These are phyloP conservation scores for Chouioia cunea DNA, from an alignment of 2,888 invertebrate genomes.

Conservation along the genomic window DNA sequence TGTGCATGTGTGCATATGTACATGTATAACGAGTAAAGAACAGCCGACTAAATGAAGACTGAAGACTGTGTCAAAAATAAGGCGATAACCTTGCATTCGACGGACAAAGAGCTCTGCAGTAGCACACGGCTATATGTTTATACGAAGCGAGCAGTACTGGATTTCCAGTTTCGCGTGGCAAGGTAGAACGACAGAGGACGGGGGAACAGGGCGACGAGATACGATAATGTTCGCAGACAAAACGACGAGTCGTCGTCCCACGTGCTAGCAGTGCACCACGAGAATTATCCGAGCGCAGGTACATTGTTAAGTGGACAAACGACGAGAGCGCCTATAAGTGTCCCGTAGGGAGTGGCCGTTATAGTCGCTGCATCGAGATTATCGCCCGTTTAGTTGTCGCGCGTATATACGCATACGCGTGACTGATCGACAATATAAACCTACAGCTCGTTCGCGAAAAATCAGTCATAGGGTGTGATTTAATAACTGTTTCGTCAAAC, in stretches of 20 bases:
- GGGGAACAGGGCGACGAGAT: slow-evolving; percentile 54
- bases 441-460: neutral
- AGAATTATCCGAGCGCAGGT: slow-evolving; percentile 23
- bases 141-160: neutral
- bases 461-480: too few relatives aligned
- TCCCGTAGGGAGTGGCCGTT: neutral
- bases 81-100: slow-evolving; percentile 15
- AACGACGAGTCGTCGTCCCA: slow-evolving; percentile 4
- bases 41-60: slow-evolving; percentile 42
- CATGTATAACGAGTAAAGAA: slow-evolving; percentile 19
- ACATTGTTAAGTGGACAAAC: slow-evolving; percentile 39
- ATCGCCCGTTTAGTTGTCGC: neutral
- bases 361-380: slow-evolving; percentile 7
- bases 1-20: slow-evolving; percentile 19
- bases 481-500: too few relatives aligned
- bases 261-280: slow-evolving; percentile 8
- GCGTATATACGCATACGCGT: too few relatives aligned
- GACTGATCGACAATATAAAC: too few relatives aligned
- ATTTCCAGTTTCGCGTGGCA: slow-evolving; percentile 22
- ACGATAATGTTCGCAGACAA: slow-evolving; percentile 52
- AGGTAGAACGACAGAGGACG: slow-evolving; percentile 26
- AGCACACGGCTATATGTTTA: neutral
- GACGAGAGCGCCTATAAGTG: slow-evolving; percentile 30
- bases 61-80: slow-evolving; percentile 24
- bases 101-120: slow-evolving; percentile 25